These are phyloP conservation scores for Ceyx margarethae DNA, from an alignment of 2,113 vertebrate species.

Conservation along the genomic window DNA sequence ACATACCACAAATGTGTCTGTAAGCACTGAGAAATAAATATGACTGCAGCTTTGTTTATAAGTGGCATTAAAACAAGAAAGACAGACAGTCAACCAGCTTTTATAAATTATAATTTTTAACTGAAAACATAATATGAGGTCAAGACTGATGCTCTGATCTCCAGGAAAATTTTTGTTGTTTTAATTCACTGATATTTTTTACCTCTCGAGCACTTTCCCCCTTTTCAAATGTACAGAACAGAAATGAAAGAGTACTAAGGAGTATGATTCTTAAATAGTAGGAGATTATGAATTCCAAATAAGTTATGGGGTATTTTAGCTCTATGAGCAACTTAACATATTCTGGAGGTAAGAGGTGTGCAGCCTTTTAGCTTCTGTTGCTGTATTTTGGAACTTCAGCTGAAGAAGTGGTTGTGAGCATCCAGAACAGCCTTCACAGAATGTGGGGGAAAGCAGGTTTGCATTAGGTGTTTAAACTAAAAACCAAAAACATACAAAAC, in stretches of 20 bases:
- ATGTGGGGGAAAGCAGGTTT: background rate
- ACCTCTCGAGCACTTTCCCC: background rate
- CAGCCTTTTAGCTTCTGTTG: background rate
- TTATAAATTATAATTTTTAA: slow-evolving; percentile 51
- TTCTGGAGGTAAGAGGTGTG: background rate
- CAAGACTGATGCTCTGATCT: slow-evolving; percentile 37
- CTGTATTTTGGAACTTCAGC: background rate
- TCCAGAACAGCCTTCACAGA: background rate
- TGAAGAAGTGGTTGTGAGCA: background rate
- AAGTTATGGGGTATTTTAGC: background rate
- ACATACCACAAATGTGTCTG: slow-evolving; percentile 50
- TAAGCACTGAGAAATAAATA: slow-evolving; percentile 35
- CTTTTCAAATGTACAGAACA: background rate
- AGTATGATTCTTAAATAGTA: background rate
- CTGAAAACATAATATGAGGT: slow-evolving; percentile 46
- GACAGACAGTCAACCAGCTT: slow-evolving; percentile 43
- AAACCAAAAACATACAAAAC: background rate
- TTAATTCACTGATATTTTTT: background rate
- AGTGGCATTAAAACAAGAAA: slow-evolving; percentile 49
- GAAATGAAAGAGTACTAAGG: background rate
- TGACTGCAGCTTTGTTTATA: slow-evolving; percentile 55
- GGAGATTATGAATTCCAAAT: background rate
- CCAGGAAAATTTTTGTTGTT: background rate
- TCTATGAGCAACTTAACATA: background rate
- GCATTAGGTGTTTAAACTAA: slow-evolving; percentile 34